phyloP scores from a whole-genome alignment of 2,113 vertebrate genomes.

The Datnioides undecimradiatus region DNA sequence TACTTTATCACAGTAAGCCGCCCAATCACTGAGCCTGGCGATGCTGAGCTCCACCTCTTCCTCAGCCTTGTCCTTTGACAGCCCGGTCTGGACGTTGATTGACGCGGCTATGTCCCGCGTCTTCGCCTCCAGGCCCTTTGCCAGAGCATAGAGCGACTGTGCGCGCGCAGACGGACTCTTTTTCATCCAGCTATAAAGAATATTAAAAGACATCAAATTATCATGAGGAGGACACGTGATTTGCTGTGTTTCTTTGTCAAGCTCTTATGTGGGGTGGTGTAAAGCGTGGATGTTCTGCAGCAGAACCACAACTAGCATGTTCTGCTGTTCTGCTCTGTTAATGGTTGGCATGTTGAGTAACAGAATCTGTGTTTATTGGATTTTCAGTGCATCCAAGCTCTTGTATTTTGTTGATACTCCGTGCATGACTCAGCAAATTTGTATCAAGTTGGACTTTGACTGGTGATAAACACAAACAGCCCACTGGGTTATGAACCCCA shows the following conservation, averaged over 20 bases:
- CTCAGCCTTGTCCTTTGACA: constrained; percentile 66
- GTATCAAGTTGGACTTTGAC: constrained; percentile 38
- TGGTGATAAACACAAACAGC: constrained; percentile 4
- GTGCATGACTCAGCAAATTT: constrained; percentile 9
- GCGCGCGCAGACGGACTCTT: constrained; percentile 82
- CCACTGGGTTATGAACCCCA: background rate
- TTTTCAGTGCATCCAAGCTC: background rate
- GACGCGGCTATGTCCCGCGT: constrained; percentile 66
- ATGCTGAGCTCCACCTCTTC: constrained; percentile 87
- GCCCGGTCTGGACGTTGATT: constrained; percentile 78
- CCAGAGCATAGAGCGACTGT: constrained; percentile 86
- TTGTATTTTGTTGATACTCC: background rate
- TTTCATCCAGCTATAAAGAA: constrained; percentile 84
- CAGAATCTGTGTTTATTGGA: background rate
- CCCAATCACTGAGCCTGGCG: constrained; percentile 86
- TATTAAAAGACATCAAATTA: background rate
- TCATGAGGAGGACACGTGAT: background rate
- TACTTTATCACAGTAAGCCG: constrained; percentile 84
- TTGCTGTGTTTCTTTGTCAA: background rate
- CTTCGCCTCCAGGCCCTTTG: constrained; percentile 84
- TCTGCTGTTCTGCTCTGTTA: background rate
- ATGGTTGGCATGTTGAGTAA: background rate
- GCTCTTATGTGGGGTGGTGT: too few relatives aligned
- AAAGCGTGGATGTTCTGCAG: background rate
- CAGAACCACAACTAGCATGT: background rate